Evolutionary conservation across 1,140 invertebrate genomes (phyloP).

Genomic region (Popillia japonica): DNA sequence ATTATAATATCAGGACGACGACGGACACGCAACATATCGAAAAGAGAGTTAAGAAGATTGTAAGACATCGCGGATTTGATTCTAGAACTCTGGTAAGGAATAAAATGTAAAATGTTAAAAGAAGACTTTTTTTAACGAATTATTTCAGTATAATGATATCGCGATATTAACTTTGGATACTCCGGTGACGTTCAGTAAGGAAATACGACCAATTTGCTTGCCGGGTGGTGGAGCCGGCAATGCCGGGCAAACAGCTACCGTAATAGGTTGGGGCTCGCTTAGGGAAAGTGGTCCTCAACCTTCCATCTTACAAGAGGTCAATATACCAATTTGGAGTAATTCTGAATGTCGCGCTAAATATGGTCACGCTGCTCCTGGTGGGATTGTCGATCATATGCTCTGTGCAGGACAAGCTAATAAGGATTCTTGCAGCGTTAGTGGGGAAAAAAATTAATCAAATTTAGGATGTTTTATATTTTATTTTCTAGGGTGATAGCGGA

Average conservation of each 20-base stretch:
- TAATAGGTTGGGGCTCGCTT: constrained; percentile 86
- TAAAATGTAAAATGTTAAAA: background rate
- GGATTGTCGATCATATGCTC: constrained; percentile 86
- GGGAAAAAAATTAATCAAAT: too few species aligned
- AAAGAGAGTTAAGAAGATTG: constrained; percentile 79
- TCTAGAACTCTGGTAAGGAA: constrained; percentile 80
- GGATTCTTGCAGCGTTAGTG: constrained; percentile 89
- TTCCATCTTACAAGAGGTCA: constrained; percentile 81
- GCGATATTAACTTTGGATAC: constrained; percentile 84
- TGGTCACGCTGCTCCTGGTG: constrained; percentile 84
- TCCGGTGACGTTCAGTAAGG: constrained; percentile 76
- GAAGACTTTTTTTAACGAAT: constrained; percentile 24
- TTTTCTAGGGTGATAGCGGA: constrained; percentile 86
- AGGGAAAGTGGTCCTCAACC: constrained; percentile 84
- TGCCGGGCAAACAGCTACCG: constrained; percentile 75
- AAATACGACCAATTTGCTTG: constrained; percentile 84
- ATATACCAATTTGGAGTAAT: constrained; percentile 85
- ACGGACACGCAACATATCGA: constrained; percentile 78
- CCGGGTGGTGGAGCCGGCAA: constrained; percentile 70
- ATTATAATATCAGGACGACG: constrained; percentile 80
- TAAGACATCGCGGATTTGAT: constrained; percentile 84
- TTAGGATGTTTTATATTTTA: too few species aligned
- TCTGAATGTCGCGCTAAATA: constrained; percentile 80
- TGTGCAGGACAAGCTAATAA: constrained; percentile 83
- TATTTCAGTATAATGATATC: constrained; percentile 81